Conservation (phyloP, 2,888 invertebrate species). For the Parnassius apollo region DNA sequence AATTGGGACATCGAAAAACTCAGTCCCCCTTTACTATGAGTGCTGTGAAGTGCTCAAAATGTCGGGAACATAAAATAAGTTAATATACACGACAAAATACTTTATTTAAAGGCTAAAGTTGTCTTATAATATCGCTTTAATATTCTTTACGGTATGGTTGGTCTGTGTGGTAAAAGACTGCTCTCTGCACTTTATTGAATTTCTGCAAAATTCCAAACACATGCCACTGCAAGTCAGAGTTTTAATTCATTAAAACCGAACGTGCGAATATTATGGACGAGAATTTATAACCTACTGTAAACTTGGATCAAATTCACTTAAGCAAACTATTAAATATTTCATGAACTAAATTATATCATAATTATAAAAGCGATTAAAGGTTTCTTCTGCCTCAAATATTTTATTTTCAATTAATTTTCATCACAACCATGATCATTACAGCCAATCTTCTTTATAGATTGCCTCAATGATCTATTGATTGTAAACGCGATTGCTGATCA, state of each 20-base stretch:
- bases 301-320: slow-evolving; percentile 27
- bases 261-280: slow-evolving; percentile 35
- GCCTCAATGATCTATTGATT: too few species aligned
- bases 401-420: too few species aligned
- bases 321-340: slow-evolving; percentile 12
- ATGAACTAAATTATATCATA: slow-evolving; percentile 19
- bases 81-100: too few species aligned
- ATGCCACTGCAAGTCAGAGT: slow-evolving; percentile 45
- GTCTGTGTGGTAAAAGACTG: slow-evolving; percentile 1
- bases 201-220: slow-evolving; percentile 68
- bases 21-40: too few species aligned
- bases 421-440: too few species aligned
- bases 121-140: neutral
- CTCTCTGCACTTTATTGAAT: slow-evolving; percentile 63
- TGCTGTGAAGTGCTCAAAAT: too few species aligned
- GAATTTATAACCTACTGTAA: slow-evolving; percentile 29
- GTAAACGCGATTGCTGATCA: too few species aligned
- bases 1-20: too few species aligned
- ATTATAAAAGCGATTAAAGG: slow-evolving; percentile 3
- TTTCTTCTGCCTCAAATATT: too few species aligned
- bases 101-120: too few species aligned
- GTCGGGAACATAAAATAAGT: too few species aligned
- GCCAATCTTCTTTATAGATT: too few species aligned
- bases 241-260: slow-evolving; percentile 47
- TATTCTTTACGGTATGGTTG: neutral